Evolutionary conservation across 2,797 vertebrate species (phyloP), one percentile per base, ranked within the genome.

Genomic region (Sitta carolinensis): DNA sequence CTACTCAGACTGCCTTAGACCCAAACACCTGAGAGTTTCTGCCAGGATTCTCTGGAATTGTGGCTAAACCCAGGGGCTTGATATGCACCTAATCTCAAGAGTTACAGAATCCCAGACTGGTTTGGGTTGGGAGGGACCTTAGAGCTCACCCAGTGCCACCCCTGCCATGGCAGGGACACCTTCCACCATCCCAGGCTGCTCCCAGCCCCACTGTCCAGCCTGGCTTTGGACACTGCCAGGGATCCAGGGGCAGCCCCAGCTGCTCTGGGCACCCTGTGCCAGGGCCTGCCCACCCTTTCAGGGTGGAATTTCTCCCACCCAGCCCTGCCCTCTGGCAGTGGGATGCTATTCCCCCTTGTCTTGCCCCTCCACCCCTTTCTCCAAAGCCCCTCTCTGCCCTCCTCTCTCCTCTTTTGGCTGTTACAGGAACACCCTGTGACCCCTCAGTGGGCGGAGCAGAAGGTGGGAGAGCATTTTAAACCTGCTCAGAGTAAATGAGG

Each of bases 41-140:
- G 82, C 17, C 77, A 45, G 43, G 36, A 23, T 26, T 48, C 62
- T 59, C 58, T 32, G 16, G 16, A 69, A 51, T 1, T 59, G 59
- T 32, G n/a, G 9, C 26, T 73, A 58, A 30, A 50, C 2, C 2
- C 47, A 42, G 0, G 3, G 54, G 32, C 21, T 84, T 45, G 27
- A 51, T n/a, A 67, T 0, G 18, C 22, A 45, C 47, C 23, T 30
- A 42, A 77, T n/a, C 36, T 83, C 48, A 32, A 8, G 52, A 52
- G 27, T 79, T 59, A 26, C 0, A 26, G 59, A 90, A 50, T 13
- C 4, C 4, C n/a, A 17, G 18, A 34, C 16, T 20, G 17, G 25
- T 1, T 5, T 67, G 40, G 5, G 7, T 4, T 22, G 36, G 22
- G 3, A 80, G 2, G 14, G 43, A 43, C 7, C 2, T 50, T 0